These are phyloP conservation scores for Leucophora obtusa DNA, from an alignment of 2,888 invertebrate genomes.

Conservation along the genomic window DNA sequence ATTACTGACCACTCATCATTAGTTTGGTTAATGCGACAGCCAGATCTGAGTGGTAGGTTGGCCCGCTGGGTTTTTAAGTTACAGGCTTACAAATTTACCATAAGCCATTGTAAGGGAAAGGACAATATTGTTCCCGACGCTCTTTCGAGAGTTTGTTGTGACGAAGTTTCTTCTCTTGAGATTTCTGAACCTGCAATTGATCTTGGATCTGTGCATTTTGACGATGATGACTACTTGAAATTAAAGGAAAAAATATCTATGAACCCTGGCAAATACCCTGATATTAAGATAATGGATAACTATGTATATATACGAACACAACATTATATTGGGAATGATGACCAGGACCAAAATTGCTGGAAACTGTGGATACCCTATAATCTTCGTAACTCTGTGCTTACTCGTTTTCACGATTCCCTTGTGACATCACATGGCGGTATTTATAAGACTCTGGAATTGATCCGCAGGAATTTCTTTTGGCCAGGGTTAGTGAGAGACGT, in stretches of 20 bases:
- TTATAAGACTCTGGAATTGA: constrained; percentile 10
- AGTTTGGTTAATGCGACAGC: constrained; percentile 53
- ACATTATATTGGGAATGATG: constrained; percentile 18
- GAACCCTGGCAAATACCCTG: constrained; percentile 37
- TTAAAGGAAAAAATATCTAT: constrained; percentile 11
- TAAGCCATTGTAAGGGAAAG: constrained; percentile 67
- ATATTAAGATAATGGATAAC: constrained; percentile 44
- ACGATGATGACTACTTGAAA: constrained; percentile 39
- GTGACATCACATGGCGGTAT: constrained; percentile 19
- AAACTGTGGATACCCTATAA: constrained; percentile 59
- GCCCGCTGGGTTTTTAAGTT: constrained; percentile 43
- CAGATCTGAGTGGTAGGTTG: constrained; percentile 9
- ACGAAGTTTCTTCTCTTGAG: constrained; percentile 11
- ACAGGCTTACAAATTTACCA: constrained; percentile 26
- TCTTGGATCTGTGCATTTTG: constrained; percentile 33
- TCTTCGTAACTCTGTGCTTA: background rate
- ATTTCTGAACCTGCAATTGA: constrained; percentile 21
- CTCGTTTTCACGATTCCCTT: background rate
- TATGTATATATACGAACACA: constrained; percentile 45
- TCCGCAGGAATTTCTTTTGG: constrained; percentile 34
- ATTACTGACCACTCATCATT: constrained; percentile 58
- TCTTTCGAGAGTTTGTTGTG: constrained; percentile 54
- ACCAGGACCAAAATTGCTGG: constrained; percentile 45
- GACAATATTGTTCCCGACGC: constrained; percentile 69
- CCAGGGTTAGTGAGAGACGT: constrained; percentile 43